Base-by-base conservation (phyloP, 2,888 invertebrate species). In the Poecilobothrus nobilitatus region DNA sequence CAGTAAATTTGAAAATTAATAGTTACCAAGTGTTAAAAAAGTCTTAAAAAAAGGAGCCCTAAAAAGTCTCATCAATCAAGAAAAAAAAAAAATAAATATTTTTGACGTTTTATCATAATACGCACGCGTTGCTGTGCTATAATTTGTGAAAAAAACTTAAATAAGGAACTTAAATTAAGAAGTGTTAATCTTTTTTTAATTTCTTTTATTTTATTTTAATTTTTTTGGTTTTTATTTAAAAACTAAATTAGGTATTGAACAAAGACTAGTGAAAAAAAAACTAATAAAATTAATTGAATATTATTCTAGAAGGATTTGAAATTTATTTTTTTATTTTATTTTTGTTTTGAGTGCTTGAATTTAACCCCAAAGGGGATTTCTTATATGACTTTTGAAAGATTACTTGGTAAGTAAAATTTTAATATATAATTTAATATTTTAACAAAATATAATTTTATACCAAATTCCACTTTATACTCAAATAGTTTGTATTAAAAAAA, bases 341-440 rank as follows among this genome's bases (percentile, higher is more conserved):
- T 27, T 27, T 27, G 27, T 53, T 53, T 53, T 53, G 53, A 53
- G 53, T 53, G 53, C 15, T 53, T n/a, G 53, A 53, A 53, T 53
- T 53, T 53, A 37, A 53, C 53, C 80, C 80, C 79, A 78, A 77
- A 78, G 79, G 80, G 79, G 78, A 80, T 74, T 77, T 91, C 91
- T 94, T 94, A 94, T 94, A 94, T 94, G 94, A 93, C 92, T 93
- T 93, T 92, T 92, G 92, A 89, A 91, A 91, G 89, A 89, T 89
- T 87, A 87, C 90, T 87, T 91, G 92, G 93, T 93, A 82, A 89
- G 89, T 86, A 15, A 27, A 22, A 22, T 2, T 22, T 63, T 18
- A 9, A 63, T 18, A 8, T 63, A 27, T 12, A 27, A 27, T 27
- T 27, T 27, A 27, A 27, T 27, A 27, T 27, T n/a, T n/a, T n/a